phyloP scores from a whole-genome alignment of 2,113 vertebrate genomes.

The Seriola quinqueradiata region DNA sequence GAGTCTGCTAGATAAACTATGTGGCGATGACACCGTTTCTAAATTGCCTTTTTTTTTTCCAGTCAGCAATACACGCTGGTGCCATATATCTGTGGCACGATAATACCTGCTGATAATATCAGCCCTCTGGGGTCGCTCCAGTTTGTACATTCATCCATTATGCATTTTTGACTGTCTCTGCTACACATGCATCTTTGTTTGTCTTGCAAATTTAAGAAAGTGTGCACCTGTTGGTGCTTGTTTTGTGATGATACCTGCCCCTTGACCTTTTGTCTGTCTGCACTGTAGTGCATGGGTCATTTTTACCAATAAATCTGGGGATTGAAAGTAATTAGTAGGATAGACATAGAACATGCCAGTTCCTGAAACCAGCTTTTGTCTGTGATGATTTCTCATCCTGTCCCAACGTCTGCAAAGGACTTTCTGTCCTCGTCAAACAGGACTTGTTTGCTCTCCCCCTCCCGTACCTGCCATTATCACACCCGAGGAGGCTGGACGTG shows the following conservation, averaged over 20 bases:
- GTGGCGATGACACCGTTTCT: background rate
- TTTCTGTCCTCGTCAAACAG: constrained; percentile 30
- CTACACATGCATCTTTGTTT: constrained; percentile 27
- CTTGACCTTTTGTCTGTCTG: constrained; percentile 3
- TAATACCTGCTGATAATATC: constrained; percentile 17
- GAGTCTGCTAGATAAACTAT: background rate
- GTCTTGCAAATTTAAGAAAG: background rate
- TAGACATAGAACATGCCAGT: background rate
- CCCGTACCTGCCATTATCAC: constrained; percentile 18
- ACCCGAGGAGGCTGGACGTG: constrained; percentile 1
- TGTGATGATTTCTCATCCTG: constrained; percentile 7
- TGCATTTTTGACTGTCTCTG: background rate
- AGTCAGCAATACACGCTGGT: background rate
- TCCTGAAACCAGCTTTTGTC: background rate
- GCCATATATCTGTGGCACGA: constrained; percentile 4
- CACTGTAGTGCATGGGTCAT: background rate
- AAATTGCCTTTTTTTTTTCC: background rate
- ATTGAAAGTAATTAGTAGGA: constrained; percentile 4
- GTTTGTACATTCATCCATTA: constrained; percentile 4
- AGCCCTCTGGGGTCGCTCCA: background rate
- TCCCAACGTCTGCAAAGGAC: background rate
- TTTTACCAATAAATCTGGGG: background rate
- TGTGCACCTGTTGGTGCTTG: constrained; percentile 4
- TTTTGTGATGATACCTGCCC: constrained; percentile 4
- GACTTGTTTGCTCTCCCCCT: constrained; percentile 34